These are phyloP conservation scores for Diarsia brunnea DNA, from an alignment of 2,888 invertebrate genomes.

Conservation along the genomic window DNA sequence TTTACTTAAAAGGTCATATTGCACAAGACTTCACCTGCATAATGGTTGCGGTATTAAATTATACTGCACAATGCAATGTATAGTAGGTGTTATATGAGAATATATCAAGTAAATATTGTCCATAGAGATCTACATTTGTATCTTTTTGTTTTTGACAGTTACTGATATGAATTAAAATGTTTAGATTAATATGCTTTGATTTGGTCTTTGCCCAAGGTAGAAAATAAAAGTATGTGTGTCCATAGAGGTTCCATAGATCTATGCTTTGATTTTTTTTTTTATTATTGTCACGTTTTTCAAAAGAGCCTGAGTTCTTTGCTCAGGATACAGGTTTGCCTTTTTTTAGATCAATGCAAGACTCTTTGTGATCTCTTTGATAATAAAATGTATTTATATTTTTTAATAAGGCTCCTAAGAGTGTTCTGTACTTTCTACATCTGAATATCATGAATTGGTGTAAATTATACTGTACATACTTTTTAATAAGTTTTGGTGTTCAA, in stretches of 20 bases:
- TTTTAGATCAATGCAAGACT: neutral
- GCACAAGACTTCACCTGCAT: conserved; percentile 16
- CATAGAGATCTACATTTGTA: neutral
- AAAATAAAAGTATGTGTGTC: neutral
- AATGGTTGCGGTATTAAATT: neutral
- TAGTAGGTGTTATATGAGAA: neutral
- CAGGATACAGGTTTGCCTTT: neutral
- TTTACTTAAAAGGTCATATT: conserved; percentile 32
- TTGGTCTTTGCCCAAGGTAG: neutral
- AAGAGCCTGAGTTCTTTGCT: neutral
- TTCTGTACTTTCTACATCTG: no score
- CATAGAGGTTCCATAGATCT: neutral
- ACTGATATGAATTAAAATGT: no score
- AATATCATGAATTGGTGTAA: no score
- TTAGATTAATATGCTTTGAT: neutral
- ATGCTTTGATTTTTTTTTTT: neutral
- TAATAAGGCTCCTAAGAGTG: neutral
- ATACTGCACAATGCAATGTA: neutral
- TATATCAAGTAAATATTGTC: neutral
- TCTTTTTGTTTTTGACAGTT: neutral
- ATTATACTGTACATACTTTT: neutral
- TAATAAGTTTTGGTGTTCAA: neutral
- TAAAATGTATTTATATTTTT: neutral
- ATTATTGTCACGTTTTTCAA: neutral
- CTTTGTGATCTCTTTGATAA: neutral